Conservation (phyloP, 2,113 vertebrate species). For the Hyaena hyaena region DNA sequence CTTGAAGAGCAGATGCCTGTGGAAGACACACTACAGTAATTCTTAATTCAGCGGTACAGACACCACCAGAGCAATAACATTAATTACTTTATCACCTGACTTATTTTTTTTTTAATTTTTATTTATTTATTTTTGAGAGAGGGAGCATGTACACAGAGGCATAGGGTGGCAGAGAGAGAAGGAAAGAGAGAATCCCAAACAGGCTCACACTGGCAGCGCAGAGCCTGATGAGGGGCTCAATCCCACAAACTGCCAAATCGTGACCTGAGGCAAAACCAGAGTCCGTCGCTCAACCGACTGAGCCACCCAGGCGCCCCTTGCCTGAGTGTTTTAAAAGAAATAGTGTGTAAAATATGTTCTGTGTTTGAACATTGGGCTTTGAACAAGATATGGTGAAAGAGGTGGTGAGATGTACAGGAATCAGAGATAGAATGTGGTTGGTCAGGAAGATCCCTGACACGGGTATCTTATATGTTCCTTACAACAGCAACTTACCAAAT, state of each 20-base stretch:
- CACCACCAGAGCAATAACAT: neutral
- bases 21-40: neutral
- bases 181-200: too few relatives aligned
- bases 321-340: neutral
- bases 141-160: too few relatives aligned
- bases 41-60: neutral
- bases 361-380: neutral
- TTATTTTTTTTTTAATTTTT: neutral
- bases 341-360: neutral
- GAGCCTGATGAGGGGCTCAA: too few relatives aligned
- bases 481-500: neutral
- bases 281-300: too few relatives aligned
- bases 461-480: neutral
- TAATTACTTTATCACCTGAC: neutral
- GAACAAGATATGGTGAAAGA: neutral
- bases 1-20: neutral
- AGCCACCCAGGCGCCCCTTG: too few relatives aligned
- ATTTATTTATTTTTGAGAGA: too few relatives aligned
- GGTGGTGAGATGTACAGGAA: neutral
- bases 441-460: neutral
- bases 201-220: too few relatives aligned
- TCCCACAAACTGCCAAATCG: too few relatives aligned
- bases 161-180: too few relatives aligned
- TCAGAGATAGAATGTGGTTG: neutral
- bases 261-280: too few relatives aligned